Evolutionary conservation across 2,888 invertebrate genomes (phyloP).

Genomic region (Ichneumon xanthorius): DNA sequence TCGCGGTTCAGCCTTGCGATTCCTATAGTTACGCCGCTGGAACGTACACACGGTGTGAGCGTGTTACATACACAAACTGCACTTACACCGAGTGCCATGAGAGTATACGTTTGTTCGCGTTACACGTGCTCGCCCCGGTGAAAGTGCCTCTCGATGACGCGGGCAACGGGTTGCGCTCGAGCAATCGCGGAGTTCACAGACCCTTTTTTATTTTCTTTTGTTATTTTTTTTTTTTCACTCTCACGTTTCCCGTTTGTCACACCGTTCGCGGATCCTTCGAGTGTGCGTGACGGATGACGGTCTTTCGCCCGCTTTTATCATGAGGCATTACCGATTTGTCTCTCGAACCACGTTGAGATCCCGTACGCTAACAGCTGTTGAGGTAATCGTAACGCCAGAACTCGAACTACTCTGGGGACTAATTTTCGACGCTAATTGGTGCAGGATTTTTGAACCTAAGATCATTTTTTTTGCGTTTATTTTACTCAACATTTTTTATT

Average conservation of each 20-base stretch:
- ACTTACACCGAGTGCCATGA: neutral
- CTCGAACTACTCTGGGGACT: neutral
- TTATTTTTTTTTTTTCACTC: slow-evolving; percentile 11
- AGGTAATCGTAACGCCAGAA: neutral
- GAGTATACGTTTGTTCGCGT: slow-evolving; percentile 40
- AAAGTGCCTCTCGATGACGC: slow-evolving; percentile 64
- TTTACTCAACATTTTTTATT: too few relatives aligned
- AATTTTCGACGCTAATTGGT: neutral
- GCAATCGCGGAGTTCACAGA: slow-evolving; percentile 32
- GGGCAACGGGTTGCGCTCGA: slow-evolving; percentile 51
- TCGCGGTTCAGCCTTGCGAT: slow-evolving; percentile 55
- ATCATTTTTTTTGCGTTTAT: too few relatives aligned
- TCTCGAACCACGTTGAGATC: neutral
- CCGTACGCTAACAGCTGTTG: slow-evolving; percentile 9
- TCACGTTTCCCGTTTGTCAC: slow-evolving; percentile 23
- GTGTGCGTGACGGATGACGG: slow-evolving; percentile 7
- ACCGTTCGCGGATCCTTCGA: slow-evolving; percentile 18
- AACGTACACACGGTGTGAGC: neutral
- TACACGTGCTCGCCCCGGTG: slow-evolving; percentile 56
- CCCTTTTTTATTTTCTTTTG: slow-evolving; percentile 11
- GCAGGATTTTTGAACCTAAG: neutral
- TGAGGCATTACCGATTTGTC: slow-evolving; percentile 52
- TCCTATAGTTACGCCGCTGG: slow-evolving; percentile 5
- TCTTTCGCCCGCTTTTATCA: slow-evolving; percentile 35
- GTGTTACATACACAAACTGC: neutral